Conservation (phyloP, 2,113 vertebrate species). For the Xyrauchen texanus region DNA sequence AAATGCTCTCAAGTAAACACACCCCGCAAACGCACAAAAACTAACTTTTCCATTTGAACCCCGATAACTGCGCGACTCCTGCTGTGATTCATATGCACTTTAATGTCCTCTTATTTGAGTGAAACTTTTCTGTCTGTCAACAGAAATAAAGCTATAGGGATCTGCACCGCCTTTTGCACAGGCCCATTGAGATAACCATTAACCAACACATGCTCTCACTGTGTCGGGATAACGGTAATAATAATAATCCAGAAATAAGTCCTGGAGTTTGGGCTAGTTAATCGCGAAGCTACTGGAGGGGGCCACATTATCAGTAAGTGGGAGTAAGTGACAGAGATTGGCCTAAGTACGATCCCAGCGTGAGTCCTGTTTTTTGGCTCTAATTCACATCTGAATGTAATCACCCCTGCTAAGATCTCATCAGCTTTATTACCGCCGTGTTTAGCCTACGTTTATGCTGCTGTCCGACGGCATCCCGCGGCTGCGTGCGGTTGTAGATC, state of each 20-base stretch:
- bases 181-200: conserved; percentile 79
- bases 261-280: conserved; percentile 75
- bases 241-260: conserved; percentile 64
- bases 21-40: neutral
- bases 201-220: conserved; percentile 75
- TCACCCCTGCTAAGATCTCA: conserved; percentile 77
- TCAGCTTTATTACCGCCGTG: conserved; percentile 73
- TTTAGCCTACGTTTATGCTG: conserved; percentile 60
- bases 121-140: conserved; percentile 63
- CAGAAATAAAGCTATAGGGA: conserved; percentile 67
- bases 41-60: conserved; percentile 28
- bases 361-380: conserved; percentile 76
- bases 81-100: conserved; percentile 11
- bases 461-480: conserved; percentile 65
- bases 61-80: conserved; percentile 1
- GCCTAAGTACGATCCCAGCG: conserved; percentile 73
- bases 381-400: conserved; percentile 78
- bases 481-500: conserved; percentile 42
- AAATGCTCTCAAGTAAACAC: neutral
- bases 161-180: conserved; percentile 66
- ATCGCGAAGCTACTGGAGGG: conserved; percentile 72
- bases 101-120: conserved; percentile 27
- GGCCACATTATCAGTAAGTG: conserved; percentile 73
- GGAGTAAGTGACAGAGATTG: conserved; percentile 79
- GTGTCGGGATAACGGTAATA: conserved; percentile 65